Evolutionary conservation across 2,797 vertebrate genomes (phyloP).

Genomic region (Trachurus trachurus): DNA sequence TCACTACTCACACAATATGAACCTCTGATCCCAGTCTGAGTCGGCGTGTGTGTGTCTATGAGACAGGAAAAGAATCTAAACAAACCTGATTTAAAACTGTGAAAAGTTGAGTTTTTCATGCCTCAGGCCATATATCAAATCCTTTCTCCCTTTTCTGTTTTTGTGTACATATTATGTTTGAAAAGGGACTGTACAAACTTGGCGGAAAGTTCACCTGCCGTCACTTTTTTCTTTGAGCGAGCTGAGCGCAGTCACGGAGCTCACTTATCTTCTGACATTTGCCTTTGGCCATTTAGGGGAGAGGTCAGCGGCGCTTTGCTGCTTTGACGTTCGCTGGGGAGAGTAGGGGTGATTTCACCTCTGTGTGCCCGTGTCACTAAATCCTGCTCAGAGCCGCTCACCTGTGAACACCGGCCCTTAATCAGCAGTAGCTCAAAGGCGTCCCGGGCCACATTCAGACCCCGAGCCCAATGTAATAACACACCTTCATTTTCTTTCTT

Average conservation of each 20-base stretch:
- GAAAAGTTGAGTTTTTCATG: background rate
- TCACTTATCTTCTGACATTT: slow-evolving; percentile 62
- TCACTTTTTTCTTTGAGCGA: slow-evolving; percentile 41
- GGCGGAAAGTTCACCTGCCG: slow-evolving; percentile 31
- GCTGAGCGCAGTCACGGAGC: slow-evolving; percentile 30
- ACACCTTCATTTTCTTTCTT: slow-evolving; percentile 77
- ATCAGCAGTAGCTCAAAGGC: slow-evolving; percentile 80
- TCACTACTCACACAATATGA: slow-evolving; percentile 25
- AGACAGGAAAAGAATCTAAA: background rate
- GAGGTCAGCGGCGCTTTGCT: slow-evolving; percentile 57
- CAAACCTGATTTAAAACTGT: background rate
- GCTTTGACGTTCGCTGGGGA: slow-evolving; percentile 38
- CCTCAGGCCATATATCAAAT: background rate
- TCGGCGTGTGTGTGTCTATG: background rate
- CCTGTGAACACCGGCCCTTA: slow-evolving; percentile 77
- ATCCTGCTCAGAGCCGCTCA: slow-evolving; percentile 82
- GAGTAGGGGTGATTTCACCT: slow-evolving; percentile 61
- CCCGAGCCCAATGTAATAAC: slow-evolving; percentile 77
- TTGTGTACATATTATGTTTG: background rate
- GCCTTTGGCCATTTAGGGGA: slow-evolving; percentile 65
- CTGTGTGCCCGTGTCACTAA: slow-evolving; percentile 68
- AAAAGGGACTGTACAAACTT: slow-evolving; percentile 10
- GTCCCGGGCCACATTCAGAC: slow-evolving; percentile 63
- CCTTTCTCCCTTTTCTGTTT: background rate
- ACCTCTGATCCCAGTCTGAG: slow-evolving; percentile 25